Evolutionary conservation across 2,888 invertebrate species (phyloP), one percentile per base, ranked within the genome.

Genomic region (Lasius fuliginosus): DNA sequence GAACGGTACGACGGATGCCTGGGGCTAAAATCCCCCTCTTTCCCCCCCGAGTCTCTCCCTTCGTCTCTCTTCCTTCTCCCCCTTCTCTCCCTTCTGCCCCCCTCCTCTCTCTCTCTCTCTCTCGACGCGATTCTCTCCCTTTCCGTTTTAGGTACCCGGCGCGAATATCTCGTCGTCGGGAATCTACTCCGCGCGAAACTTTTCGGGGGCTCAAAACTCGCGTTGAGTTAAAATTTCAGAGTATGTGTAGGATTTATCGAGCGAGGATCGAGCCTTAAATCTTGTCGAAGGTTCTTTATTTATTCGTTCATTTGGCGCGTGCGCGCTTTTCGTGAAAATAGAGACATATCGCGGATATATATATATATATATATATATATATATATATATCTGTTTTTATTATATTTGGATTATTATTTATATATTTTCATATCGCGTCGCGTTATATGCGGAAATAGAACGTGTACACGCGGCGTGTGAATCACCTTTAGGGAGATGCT

Each of bases 401-500:
- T 65, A 11, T 30, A 40, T 23, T 65, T 42, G 5, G 15, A n/a
- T 18, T 36, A 36, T 67, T 40, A 36, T 56, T n/a, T 53, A n/a
- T 67, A 9, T 27, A 42, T 60, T 74, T 46, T 62, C 8, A 6
- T 3, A 12, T 6, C 18, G 18, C 49, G 23, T 85, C 56, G 69
- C 83, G 83, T 77, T 81, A 9, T 77, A 71, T 83, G 18, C 40
- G 40, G 74, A 73, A 89, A 86, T 77, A 75, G 58, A 75, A 23
- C 65, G 82, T 74, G 67, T 85, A 76, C 82, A 88, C 87, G 86
- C 86, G 84, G 86, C 88, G 85, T 62, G 86, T 87, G 90, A 91
- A 88, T 91, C 89, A 90, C 86, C 87, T 86, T 79, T 79, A 64
- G 89, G 87, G 87, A 89, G 91, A 90, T 89, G 88, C 73, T 89